Evolutionary conservation across 2,888 invertebrate genomes (phyloP).

Genomic region (Plebejus anna): DNA sequence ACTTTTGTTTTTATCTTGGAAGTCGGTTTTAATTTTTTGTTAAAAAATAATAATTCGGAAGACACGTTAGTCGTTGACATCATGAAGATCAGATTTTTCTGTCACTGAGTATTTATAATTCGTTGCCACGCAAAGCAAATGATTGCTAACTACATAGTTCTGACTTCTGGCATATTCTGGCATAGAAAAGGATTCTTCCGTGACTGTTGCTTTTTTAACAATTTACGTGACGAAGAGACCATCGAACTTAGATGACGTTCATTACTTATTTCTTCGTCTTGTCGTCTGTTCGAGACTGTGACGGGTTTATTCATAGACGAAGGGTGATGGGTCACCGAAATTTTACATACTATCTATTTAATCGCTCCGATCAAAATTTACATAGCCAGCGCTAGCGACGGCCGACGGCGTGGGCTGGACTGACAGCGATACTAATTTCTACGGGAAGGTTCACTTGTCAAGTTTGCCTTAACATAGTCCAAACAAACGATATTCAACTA

Average conservation of each 20-base stretch:
- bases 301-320: conserved; percentile 14
- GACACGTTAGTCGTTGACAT: too few species aligned
- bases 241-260: not conserved
- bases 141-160: not conserved
- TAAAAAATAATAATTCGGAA: too few species aligned
- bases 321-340: conserved; percentile 21
- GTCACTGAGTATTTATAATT: too few species aligned
- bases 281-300: not conserved
- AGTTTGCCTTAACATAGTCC: not conserved
- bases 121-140: too few species aligned
- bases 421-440: not conserved
- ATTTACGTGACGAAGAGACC: not conserved
- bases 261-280: not conserved
- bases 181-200: not conserved
- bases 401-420: not conserved
- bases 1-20: too few species aligned
- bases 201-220: not conserved
- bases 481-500: too few species aligned
- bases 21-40: too few species aligned
- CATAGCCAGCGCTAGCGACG: not conserved
- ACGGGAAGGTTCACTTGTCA: not conserved
- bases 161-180: too few species aligned
- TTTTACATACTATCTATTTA: conserved; percentile 28
- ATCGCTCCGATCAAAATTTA: conserved; percentile 29
- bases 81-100: too few species aligned